These are phyloP conservation scores for Carettochelys insculpta DNA, from an alignment of 2,113 vertebrate genomes.

Conservation along the genomic window DNA sequence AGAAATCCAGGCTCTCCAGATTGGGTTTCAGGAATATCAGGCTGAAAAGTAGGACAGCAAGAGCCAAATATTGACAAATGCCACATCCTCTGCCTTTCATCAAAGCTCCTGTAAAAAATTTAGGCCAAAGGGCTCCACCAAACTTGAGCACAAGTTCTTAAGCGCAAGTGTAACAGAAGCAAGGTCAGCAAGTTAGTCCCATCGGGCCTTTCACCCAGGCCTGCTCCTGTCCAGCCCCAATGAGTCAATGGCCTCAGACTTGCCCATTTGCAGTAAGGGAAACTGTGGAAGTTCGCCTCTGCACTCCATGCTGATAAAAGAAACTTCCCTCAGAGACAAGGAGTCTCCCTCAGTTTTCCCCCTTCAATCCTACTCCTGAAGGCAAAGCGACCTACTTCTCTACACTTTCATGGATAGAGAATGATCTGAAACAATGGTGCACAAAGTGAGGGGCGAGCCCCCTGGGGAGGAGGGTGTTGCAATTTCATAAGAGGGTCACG, in stretches of 20 bases:
- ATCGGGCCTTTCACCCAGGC: neutral
- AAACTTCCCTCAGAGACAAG: neutral
- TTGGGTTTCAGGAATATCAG: conserved; percentile 94
- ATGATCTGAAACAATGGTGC: neutral
- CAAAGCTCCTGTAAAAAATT: neutral
- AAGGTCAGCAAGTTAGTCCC: neutral
- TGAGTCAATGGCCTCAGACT: neutral
- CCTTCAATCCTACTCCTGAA: accelerated
- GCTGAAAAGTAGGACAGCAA: conserved; percentile 69
- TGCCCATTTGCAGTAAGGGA: neutral
- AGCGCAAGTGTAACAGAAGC: neutral
- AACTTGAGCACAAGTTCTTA: neutral
- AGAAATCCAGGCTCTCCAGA: conserved; percentile 92
- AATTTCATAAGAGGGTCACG: too few relatives aligned
- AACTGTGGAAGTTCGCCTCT: neutral
- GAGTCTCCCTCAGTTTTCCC: neutral
- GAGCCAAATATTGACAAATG: neutral
- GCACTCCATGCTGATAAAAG: neutral
- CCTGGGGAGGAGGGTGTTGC: too few relatives aligned
- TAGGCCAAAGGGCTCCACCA: neutral
- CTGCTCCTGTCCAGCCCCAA: neutral
- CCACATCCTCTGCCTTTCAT: neutral
- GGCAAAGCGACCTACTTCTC: neutral
- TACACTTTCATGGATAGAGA: neutral
- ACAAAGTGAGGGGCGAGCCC: too few relatives aligned